Evolutionary conservation across 2,113 vertebrate genomes (phyloP), one percentile per base, ranked within the genome.

Genomic region (Ibidorhyncha struthersii): DNA sequence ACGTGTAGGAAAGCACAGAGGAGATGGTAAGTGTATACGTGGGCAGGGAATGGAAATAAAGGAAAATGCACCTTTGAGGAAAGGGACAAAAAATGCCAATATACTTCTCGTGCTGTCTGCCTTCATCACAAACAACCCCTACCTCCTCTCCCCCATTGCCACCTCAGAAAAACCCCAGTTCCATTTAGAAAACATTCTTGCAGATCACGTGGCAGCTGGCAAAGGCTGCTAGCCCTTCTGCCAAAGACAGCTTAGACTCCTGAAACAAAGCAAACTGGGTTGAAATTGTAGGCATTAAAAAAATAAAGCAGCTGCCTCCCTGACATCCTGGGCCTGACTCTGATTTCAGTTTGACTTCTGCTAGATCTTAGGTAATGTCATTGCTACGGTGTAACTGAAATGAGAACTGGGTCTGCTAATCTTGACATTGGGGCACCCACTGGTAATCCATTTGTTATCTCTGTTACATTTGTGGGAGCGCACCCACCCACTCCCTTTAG

Each of bases 221-320:
- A 76, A 76, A 89, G 65, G 53, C 86, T 76, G 59, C 61, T 74
- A 23, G 63, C 56, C 89, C 70, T 91, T 82, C 78, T 96, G 78
- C 74, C 67, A 52, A 87, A 89, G 58, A 30, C 61, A 91, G 73
- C 56, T 70, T 47, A 59, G 65, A 36, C 59, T 88, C 23, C 41
- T 65, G 77, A 87, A 94, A 94, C 89, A 95, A 86, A 96, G 82
- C 87, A 96, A 96, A 93, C 81, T 52, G n/a, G 50, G 58, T 38
- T 96, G 84, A 96, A 96, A 93, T 91, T 91, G 89, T 95, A 85
- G 49, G 82, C 89, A 90, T 91, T 91, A 89, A 94, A 91, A 91
- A 79, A 34, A 50, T 74, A 95, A 87, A 87, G 78, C 96, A 96
- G 95, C 91, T 97, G 95, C 95, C 59, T 87, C 41, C 53, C 87